Base-by-base conservation (phyloP, 2,888 invertebrate species). In the Bembecia ichneumoniformis region DNA sequence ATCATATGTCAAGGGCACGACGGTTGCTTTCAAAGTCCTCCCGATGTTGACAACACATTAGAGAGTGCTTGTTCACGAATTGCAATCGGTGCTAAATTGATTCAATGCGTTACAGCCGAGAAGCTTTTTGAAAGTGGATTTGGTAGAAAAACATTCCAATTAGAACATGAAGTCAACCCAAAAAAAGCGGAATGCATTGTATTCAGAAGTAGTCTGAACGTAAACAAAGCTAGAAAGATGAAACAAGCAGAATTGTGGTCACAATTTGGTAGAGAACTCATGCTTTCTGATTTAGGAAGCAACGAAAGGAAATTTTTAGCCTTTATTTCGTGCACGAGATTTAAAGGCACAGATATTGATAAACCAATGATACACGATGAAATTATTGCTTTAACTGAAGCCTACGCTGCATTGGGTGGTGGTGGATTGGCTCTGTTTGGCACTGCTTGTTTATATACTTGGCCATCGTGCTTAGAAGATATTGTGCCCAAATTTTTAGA, bases 361-460 rank as follows among this genome's bases (percentile, higher is more conserved):
- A 89, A 89, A 55, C 89, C 90, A 45, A 88, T 89, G 71, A 90
- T 91, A 0, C 92, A 94, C 67, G 91, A 91, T 47, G 93, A 92
- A 68, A 91, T 92, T 34, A 82, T 92, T 60, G 87, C 89, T 1
- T 84, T 92, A 56, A 92, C 94, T 5, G 90, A 92, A 69, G 96
- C 92, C 0, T 94, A 96, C 74, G 94, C 94, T n/a, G 97, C 97
- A 0, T 84, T 97, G 51, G 97, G 97, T 40, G 94, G 95, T 13
- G 97, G 97, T 20, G 97, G 97, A 0, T 82, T 98, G 52, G 98
- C 97, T 5, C 80, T 98, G 11, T 95, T 97, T 71, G 96, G 97
- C 5, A 94, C 95, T 0, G 96, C 93, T 1, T 96, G 94, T 68
- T 89, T 98, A 48, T 95, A 96, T 72, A 94, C 96, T 2, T 98